Evolutionary conservation across 23 tunicate genomes (phyloP).

Genomic region (Trididemnum clinides): DNA sequence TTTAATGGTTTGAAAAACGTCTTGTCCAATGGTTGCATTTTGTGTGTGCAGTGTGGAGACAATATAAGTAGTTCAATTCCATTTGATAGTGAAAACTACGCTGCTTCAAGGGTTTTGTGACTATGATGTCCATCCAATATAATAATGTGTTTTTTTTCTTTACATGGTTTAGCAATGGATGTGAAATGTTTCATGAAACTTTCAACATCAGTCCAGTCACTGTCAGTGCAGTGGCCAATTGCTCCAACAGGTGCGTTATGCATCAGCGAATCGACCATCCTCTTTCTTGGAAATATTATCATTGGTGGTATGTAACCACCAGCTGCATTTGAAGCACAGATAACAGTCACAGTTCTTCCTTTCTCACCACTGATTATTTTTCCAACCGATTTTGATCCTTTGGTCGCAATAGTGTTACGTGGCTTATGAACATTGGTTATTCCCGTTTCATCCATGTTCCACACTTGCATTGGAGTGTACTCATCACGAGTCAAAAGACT

Average conservation of each 20-base stretch:
- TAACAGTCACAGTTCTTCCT: constrained; percentile 3
- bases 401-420: not conserved
- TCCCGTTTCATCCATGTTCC: constrained; percentile 16
- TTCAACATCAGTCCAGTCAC: constrained; percentile 7
- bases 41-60: not conserved
- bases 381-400: not conserved
- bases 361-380: constrained; percentile 14
- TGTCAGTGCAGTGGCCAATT: not conserved
- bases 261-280: not conserved
- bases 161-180: not conserved
- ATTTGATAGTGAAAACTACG: not conserved
- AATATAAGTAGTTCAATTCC: not conserved
- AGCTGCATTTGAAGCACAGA: constrained; percentile 3
- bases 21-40: constrained; percentile 13
- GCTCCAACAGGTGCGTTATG: constrained; percentile 22
- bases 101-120: constrained; percentile 16
- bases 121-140: not conserved
- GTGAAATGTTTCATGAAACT: constrained; percentile 4
- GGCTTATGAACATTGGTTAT: not conserved
- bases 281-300: not conserved
- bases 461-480: not conserved
- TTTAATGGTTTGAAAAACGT: not conserved
- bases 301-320: constrained; percentile 2
- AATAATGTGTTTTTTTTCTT: not conserved
- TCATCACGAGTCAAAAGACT: not conserved